These are phyloP conservation scores for Glyphotaelius pellucidus DNA, from an alignment of 2,888 invertebrate species.

Conservation along the genomic window DNA sequence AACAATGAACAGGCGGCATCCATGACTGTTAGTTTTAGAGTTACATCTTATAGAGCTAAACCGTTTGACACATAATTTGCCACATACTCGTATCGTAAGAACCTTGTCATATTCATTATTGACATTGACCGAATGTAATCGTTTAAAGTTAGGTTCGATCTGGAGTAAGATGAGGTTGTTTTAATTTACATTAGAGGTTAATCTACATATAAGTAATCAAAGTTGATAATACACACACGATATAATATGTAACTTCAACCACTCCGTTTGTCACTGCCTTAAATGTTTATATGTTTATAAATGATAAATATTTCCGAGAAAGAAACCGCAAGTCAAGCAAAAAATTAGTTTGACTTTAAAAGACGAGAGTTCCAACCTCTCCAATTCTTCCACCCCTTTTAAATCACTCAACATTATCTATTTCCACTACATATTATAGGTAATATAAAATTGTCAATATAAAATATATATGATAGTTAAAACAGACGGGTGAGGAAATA, in stretches of 20 bases:
- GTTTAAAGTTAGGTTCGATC: background rate
- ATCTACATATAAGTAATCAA: background rate
- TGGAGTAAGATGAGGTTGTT: background rate
- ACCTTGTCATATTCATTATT: background rate
- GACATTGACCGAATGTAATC: background rate
- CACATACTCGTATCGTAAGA: background rate
- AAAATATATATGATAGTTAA: background rate
- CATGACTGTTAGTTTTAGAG: background rate
- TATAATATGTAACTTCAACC: background rate
- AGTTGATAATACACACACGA: background rate
- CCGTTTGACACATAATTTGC: conserved; percentile 3
- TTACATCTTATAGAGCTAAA: conserved; percentile 7
- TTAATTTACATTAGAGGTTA: background rate
- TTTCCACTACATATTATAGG: background rate
- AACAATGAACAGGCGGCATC: background rate
- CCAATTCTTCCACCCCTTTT: background rate
- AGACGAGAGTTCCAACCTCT: background rate
- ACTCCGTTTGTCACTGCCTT: background rate
- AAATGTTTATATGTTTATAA: too few relatives aligned
- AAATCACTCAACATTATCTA: background rate
- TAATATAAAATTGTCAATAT: background rate
- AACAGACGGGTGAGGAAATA: background rate
- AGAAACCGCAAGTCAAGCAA: background rate
- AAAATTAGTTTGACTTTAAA: background rate
- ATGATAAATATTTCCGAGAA: background rate